Evolutionary conservation across 2,113 vertebrate species (phyloP), one percentile per base, ranked within the genome.

Genomic region (Corapipo altera): DNA sequence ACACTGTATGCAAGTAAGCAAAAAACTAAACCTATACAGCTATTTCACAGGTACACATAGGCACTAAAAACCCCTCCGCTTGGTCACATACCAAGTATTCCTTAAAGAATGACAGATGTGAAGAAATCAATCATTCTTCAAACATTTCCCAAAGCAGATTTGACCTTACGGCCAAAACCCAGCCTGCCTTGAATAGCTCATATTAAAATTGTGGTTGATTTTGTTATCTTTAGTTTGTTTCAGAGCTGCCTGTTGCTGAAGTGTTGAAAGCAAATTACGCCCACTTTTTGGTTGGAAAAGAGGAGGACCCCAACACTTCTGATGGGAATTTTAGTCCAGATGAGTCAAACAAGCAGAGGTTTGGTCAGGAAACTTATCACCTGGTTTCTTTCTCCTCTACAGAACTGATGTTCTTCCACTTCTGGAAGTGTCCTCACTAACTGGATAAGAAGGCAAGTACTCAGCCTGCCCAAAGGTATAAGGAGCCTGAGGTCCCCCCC

Each of bases 1-100:
- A 55, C 30, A 27, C 14, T 16, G 33, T 3, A 30, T 0, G 0
- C 3, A 43, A 18, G 23, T 1, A 10, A 84, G 35, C 16, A 71
- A 48, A 74, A 33, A 12, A 3, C 33, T 6, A 37, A 80, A 57
- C 16, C 37, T 6, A 3, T 18, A 8, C 28, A 46, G n/a, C 27
- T 49, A 2, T 52, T 73, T 46, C 43, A 49, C 17, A 37, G 9
- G 37, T 2, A 16, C 32, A 41, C 18, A 33, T 21, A 64, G n/a
- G 69, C 43, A 58, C 5, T 17, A 33, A 21, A 66, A 54, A 24
- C 55, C 12, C 10, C 44, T 15, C 3, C 2, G 22, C 39, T 2
- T 24, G 18, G 46, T 57, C 18, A 52, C 5, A 28, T 3, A 18
- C 23, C 12, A 58, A 41, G 15, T 4, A 28, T 15, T 52, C 15